Conservation (phyloP, 2,797 vertebrate species). For the Helarctos malayanus region DNA sequence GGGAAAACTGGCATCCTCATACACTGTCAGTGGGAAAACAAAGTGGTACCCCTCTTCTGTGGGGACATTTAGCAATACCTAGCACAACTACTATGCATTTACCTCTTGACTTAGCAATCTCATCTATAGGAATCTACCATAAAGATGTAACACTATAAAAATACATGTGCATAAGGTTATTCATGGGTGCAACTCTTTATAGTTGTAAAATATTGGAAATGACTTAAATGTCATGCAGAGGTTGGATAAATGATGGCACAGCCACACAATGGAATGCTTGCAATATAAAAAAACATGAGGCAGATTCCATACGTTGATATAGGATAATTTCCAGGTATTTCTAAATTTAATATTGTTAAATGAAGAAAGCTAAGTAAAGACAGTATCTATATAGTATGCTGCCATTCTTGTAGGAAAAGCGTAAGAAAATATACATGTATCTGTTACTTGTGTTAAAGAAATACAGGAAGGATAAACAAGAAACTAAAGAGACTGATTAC, state of each 20-base stretch:
- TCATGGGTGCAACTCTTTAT: background rate
- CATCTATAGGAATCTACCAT: background rate
- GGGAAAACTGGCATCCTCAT: background rate
- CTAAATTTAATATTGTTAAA: background rate
- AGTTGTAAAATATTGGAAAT: background rate
- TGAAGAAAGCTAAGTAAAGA: conserved; percentile 21
- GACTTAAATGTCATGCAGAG: background rate
- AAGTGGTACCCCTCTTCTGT: background rate
- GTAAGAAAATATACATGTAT: background rate
- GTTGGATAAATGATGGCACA: background rate
- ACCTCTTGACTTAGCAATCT: background rate
- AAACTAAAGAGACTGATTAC: background rate
- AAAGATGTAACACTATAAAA: background rate
- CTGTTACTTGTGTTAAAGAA: background rate
- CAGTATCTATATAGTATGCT: background rate
- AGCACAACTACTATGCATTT: background rate
- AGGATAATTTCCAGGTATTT: background rate
- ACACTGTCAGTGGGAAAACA: background rate
- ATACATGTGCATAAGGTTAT: background rate
- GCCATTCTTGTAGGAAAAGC: background rate
- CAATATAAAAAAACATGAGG: background rate
- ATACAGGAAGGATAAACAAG: conserved; percentile 8
- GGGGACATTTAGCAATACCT: background rate
- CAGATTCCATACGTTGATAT: background rate
- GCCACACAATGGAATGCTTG: background rate